Evolutionary conservation across 2,797 vertebrate genomes (phyloP), one percentile per base, ranked within the genome.

Genomic region (Chaetophractus vellerosus): DNA sequence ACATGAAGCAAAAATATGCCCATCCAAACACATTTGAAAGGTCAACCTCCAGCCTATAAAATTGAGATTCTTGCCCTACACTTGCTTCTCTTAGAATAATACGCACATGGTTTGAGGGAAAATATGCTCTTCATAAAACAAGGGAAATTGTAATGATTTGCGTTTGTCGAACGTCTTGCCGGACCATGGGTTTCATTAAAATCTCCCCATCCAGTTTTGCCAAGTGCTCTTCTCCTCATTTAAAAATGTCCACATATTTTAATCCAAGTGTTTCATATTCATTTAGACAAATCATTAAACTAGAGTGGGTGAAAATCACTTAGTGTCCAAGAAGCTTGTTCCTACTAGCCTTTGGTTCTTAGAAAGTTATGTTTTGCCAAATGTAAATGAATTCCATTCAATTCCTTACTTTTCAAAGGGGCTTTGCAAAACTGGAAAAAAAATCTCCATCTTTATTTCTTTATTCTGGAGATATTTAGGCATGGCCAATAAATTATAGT

Each of bases 361-460:
- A 93, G 92, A 93, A 92, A 64, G 24, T 76, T 90, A 87, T 9
- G 36, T 12, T 80, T 88, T 82, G 63, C 92, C 87, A 95, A 95
- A 85, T 90, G 48, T 41, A 93, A 91, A 91, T 96, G 48, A 92
- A 88, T 88, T 92, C 86, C 90, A 90, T 92, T 82, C 90, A 90
- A 76, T 87, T 52, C 15, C 24, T 48, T 52, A 28, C 38, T 45
- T 91, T 95, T 88, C 63, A 88, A 80, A 94, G 31, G 45, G 48
- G 10, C 61, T 90, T 87, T 71, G n/a, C 59, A 90, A 33, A 90
- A 79, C 48, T 79, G 15, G 31, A 90, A 93, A 76, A 81, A 69
- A 76, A 45, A 38, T 38, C 12, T 71, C 31, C 21, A 38, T 36
- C 5, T 69, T 41, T 16, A 23, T 89, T 15, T 81, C 21, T 48